These are phyloP conservation scores for Encarsia formosa DNA, from an alignment of 2,888 invertebrate species.

Conservation along the genomic window DNA sequence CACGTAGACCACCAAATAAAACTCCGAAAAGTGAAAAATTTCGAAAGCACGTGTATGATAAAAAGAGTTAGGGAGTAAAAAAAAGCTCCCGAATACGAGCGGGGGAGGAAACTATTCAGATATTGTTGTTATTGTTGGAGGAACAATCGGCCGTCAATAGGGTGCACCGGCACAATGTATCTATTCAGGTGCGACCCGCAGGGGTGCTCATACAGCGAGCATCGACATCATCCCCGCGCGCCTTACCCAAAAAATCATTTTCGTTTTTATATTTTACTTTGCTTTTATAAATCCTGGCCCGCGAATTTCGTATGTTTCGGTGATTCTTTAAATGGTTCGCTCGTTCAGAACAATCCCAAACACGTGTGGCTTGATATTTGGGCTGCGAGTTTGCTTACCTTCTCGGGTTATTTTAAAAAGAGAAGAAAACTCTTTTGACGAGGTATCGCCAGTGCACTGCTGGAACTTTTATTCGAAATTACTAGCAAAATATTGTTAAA, in stretches of 20 bases:
- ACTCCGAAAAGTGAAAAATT: too few species aligned
- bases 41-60: too few species aligned
- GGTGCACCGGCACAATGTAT: constrained; percentile 50
- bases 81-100: constrained; percentile 45
- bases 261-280: neutral
- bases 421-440: too few species aligned
- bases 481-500: too few species aligned
- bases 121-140: constrained; percentile 52
- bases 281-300: neutral
- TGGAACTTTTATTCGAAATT: too few species aligned
- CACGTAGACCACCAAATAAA: too few species aligned
- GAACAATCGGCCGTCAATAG: constrained; percentile 52
- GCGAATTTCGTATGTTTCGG: constrained; percentile 19
- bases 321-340: constrained; percentile 13
- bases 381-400: too few species aligned
- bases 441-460: too few species aligned
- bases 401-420: neutral
- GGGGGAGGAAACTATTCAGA: constrained; percentile 48
- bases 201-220: constrained; percentile 43
- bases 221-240: neutral
- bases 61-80: too few species aligned
- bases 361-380: neutral
- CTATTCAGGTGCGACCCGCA: constrained; percentile 51
- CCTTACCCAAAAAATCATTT: neutral
- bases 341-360: constrained; percentile 15